Base-by-base conservation (phyloP, 2,888 invertebrate genomes). In the Rhagium mordax region DNA sequence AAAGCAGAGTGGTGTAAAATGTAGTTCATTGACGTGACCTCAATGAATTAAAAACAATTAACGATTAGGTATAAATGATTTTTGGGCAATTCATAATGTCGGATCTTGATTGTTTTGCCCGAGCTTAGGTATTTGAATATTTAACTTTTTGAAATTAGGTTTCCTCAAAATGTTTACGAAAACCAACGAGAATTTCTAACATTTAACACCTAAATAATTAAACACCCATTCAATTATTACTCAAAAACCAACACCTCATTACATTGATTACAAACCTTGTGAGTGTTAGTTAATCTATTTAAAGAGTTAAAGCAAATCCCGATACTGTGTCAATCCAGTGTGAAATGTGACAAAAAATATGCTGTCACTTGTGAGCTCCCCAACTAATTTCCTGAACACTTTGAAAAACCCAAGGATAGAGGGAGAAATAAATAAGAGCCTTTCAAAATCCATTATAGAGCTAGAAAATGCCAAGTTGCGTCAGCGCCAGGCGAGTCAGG, bases 401-500 rank as follows among this genome's bases (percentile, higher is more conserved):
- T 51, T 51, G 51, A 18, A 33, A 59, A 33, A 59, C 13, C 13
- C 51, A 18, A 18, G 51, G 18, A 61, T 18, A 20, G 61, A 15
- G 60, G 16, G 47, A 61, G 61, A n/a, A 41, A 47, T 18, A 33
- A 61, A 61, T 7, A 21, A 61, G 47, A 24, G 21, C 47, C 7
- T 47, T 61, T 61, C 61, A 47, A 61, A 59, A 61, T 61, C 61
- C 47, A 61, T 47, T 47, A 61, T 61, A 61, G 61, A 61, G 61
- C 61, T 47, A 61, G 47, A 29, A 61, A 61, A 10, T 13, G 41
- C 41, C 41, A 41, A 41, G n/a, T 24, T 24, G 53, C 24, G 53
- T 53, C 53, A 53, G 53, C 20, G 24, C 13, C 53, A 55, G 27
- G 55, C 24, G 18, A 53, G 24, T 24, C 55, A 47, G 15, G 57